Conservation (phyloP, 2,888 invertebrate genomes). For the Dryobota labecula region DNA sequence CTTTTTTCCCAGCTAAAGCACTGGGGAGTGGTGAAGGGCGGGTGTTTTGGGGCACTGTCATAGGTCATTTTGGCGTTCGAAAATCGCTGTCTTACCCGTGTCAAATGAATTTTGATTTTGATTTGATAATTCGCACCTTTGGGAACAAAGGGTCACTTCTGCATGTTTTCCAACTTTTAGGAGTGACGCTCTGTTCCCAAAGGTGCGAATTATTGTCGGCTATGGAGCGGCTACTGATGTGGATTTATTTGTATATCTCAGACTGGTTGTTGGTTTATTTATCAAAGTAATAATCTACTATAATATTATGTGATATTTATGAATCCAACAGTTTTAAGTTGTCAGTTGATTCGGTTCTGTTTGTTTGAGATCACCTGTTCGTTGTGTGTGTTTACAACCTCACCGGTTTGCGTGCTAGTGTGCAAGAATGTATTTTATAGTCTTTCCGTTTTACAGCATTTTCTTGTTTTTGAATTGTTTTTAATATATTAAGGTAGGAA, state of each 20-base stretch:
- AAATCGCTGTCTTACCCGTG: too few relatives aligned
- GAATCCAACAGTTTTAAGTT: background rate
- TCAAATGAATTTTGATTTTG: too few relatives aligned
- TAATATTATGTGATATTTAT: background rate
- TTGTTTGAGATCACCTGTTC: background rate
- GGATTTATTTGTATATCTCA: background rate
- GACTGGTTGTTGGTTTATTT: background rate
- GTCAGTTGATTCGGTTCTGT: background rate
- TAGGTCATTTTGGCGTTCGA: too few relatives aligned
- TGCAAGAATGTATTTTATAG: background rate
- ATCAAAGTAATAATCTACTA: background rate
- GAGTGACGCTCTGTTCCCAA: too few relatives aligned
- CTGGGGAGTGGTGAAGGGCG: too few relatives aligned
- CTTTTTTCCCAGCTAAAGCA: too few relatives aligned
- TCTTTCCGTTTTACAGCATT: background rate
- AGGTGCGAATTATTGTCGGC: too few relatives aligned
- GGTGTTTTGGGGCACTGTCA: too few relatives aligned
- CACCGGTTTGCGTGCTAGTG: background rate
- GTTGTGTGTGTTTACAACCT: background rate
- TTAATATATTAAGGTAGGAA: background rate
- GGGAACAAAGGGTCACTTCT: too few relatives aligned
- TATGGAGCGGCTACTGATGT: background rate
- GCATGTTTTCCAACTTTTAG: too few relatives aligned
- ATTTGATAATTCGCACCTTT: too few relatives aligned
- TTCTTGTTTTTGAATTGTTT: background rate